Conservation (phyloP, 2,888 invertebrate species). For the Tineola bisselliella region DNA sequence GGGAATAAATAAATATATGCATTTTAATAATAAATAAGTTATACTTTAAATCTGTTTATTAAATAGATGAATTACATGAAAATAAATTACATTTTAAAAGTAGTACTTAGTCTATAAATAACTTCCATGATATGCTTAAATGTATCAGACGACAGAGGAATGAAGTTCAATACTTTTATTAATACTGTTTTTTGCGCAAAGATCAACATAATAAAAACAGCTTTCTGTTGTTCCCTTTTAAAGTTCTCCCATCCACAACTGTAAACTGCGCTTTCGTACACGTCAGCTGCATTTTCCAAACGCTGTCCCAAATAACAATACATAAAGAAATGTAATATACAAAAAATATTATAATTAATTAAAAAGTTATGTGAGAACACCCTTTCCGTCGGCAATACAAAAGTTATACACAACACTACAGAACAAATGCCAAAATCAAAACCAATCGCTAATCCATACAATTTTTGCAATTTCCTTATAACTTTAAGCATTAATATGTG, state of each 20-base stretch:
- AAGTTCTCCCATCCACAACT: constrained; percentile 32
- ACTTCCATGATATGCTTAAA: constrained; percentile 28
- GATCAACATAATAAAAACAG: constrained; percentile 27
- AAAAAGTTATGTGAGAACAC: background rate
- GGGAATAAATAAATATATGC: too few relatives aligned
- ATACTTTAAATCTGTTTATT: too few relatives aligned
- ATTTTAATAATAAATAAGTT: too few relatives aligned
- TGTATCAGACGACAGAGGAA: constrained; percentile 29
- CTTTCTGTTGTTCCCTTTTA: constrained; percentile 21
- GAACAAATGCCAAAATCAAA: constrained; percentile 24
- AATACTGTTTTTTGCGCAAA: constrained; percentile 29
- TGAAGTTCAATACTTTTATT: constrained; percentile 24
- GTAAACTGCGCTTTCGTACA: constrained; percentile 30
- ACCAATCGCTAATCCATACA: constrained; percentile 25
- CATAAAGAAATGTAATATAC: constrained; percentile 14
- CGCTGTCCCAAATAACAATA: constrained; percentile 32
- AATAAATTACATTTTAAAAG: constrained; percentile 23
- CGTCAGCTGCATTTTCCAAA: constrained; percentile 28
- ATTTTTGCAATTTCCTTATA: constrained; percentile 23
- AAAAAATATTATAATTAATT: background rate
- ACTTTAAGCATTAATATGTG: constrained; percentile 24
- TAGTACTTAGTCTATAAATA: constrained; percentile 31
- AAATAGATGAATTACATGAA: too few relatives aligned
- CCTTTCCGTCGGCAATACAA: background rate
- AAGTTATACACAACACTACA: constrained; percentile 18